A percentile compares a stretch with the other conserved stretches of the same genome.
phyloP scores from a whole-genome alignment of 64 coral and sea anemone species.

The Porites lutea region DNA sequence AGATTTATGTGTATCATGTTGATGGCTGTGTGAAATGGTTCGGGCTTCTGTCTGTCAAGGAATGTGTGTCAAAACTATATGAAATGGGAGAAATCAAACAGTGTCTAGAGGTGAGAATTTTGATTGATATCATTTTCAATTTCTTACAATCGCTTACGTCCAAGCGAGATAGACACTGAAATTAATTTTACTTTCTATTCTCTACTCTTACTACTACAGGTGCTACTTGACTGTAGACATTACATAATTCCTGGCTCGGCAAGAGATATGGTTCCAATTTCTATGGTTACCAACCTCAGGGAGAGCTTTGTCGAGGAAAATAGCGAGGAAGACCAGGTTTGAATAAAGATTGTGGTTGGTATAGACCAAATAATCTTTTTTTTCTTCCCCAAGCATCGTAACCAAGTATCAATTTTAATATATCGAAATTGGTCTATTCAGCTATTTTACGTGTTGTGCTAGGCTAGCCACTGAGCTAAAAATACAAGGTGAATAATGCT shows the following conservation, averaged over 20 bases:
- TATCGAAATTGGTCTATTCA: no score
- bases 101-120: constrained; percentile 37
- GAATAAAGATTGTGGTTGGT: no score
- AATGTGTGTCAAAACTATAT: constrained; percentile 75
- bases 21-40: constrained; percentile 79
- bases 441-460: no score
- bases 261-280: constrained; percentile 82
- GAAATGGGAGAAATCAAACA: constrained; percentile 70
- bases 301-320: constrained; percentile 42
- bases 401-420: no score
- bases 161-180: no score
- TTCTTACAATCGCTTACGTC: no score
- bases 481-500: no score
- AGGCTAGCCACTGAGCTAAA: no score
- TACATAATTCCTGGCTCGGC: constrained; percentile 79
- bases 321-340: neutral
- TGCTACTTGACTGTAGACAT: constrained; percentile 56
- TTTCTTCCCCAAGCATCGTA: no score
- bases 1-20: constrained; percentile 72
- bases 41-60: constrained; percentile 81
- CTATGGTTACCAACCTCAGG: constrained; percentile 63
- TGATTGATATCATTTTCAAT: no score
- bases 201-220: constrained; percentile 23
- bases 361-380: no score
- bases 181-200: no score